These are phyloP conservation scores for Hiodon alosoides DNA, from an alignment of 2,113 vertebrate species.

Conservation along the genomic window DNA sequence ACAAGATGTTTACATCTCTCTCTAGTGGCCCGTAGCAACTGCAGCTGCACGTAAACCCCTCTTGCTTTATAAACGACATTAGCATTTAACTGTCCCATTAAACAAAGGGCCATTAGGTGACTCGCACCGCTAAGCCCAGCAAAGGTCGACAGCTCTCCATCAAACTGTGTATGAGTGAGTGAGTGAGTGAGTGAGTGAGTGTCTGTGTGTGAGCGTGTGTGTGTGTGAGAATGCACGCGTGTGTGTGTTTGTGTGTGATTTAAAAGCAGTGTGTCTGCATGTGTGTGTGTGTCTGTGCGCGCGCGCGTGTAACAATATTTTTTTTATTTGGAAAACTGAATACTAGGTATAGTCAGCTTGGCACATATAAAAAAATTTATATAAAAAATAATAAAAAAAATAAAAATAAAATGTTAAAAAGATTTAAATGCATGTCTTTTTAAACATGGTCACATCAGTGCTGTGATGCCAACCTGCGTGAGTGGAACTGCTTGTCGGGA, in stretches of 20 bases:
- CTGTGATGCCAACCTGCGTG: no score
- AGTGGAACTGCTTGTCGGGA: neutral
- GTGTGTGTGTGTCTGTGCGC: neutral
- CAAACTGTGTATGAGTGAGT: neutral
- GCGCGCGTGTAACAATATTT: no score
- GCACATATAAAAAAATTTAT: no score
- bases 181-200: neutral
- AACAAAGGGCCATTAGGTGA: conserved; percentile 25
- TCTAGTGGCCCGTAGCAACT: conserved; percentile 41
- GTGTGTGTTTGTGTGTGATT: neutral
- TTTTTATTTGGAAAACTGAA: no score
- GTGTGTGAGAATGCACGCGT: neutral
- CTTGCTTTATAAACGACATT: conserved; percentile 22
- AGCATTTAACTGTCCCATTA: conserved; percentile 25
- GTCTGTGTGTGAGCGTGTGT: neutral
- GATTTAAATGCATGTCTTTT: no score
- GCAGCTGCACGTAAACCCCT: conserved; percentile 22
- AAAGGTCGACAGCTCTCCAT: conserved; percentile 10
- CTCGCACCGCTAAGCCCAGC: neutral
- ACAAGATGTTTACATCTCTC: conserved; percentile 46
- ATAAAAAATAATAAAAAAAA: no score
- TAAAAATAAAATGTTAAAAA: no score
- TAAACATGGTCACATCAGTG: no score
- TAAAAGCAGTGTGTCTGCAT: neutral
- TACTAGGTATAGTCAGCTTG: no score